A percentile compares a stretch with the other conserved stretches of the same genome.
phyloP scores from a whole-genome alignment of 2,888 invertebrate genomes.

The Lasioglossum morio region DNA sequence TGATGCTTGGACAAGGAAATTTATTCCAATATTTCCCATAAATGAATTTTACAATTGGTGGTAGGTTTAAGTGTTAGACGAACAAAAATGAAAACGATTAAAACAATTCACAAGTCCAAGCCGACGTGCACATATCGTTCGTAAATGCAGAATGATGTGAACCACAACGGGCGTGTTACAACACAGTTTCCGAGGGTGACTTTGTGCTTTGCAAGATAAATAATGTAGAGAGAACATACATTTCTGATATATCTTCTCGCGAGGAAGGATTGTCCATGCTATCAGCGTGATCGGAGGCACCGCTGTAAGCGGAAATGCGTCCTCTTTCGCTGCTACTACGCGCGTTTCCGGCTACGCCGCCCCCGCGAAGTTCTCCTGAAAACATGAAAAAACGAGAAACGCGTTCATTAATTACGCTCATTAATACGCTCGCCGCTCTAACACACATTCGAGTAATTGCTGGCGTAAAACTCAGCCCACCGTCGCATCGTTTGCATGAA shows the following conservation, averaged over 20 bases:
- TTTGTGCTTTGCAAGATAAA: not conserved
- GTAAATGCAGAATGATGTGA: not conserved
- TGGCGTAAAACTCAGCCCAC: not conserved
- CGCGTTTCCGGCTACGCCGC: slow-evolving; percentile 80
- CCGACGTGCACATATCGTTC: not conserved
- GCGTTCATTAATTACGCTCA: slow-evolving; percentile 77
- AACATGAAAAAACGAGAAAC: slow-evolving; percentile 65
- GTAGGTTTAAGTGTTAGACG: not conserved
- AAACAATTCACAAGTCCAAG: not conserved
- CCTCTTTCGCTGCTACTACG: slow-evolving; percentile 81
- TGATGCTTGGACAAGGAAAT: too few relatives aligned
- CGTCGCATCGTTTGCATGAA: not conserved
- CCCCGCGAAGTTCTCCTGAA: slow-evolving; percentile 84
- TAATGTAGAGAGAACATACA: slow-evolving; percentile 75
- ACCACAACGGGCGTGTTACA: not conserved
- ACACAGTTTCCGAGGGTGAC: not conserved
- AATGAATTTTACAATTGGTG: too few relatives aligned
- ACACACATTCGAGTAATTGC: slow-evolving; percentile 4
- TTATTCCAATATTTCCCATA: too few relatives aligned
- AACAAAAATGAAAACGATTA: not conserved
- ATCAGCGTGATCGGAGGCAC: slow-evolving; percentile 80
- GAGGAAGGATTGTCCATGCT: slow-evolving; percentile 83
- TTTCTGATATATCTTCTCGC: slow-evolving; percentile 83
- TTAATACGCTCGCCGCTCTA: slow-evolving; percentile 7
- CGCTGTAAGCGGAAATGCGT: slow-evolving; percentile 80